A percentile compares a stretch with the other conserved stretches of the same genome.
Evolutionary conservation across 2,888 invertebrate species (phyloP).

Genomic region (Dorcus hopei): DNA sequence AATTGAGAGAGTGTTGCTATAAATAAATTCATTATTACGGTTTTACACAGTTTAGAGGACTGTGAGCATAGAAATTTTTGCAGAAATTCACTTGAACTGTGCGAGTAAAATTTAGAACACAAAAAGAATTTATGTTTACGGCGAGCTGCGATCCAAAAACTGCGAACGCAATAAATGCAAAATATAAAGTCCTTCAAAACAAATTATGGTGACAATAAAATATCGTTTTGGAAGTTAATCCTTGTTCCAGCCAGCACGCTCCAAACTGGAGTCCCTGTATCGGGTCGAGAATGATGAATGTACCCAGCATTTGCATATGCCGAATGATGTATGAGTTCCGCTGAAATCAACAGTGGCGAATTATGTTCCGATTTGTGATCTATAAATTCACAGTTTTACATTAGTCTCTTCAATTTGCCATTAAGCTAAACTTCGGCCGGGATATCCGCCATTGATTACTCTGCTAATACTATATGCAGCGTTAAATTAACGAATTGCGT

Average conservation of each 20-base stretch:
- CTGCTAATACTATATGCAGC: too few species aligned
- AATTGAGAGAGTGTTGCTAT: too few species aligned
- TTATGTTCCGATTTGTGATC: constrained; percentile 46
- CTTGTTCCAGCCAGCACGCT: constrained; percentile 23
- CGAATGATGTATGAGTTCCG: constrained; percentile 48
- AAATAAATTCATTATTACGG: too few species aligned
- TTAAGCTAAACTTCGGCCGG: constrained; percentile 25
- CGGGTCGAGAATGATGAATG: constrained; percentile 43
- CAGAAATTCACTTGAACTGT: too few species aligned
- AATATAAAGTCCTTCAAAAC: constrained; percentile 36
- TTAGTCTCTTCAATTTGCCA: constrained; percentile 43
- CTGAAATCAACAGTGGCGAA: constrained; percentile 48
- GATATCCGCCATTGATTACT: too few species aligned
- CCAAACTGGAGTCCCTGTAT: constrained; percentile 26
- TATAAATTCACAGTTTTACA: constrained; percentile 39
- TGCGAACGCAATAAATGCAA: constrained; percentile 7
- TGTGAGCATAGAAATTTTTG: too few species aligned
- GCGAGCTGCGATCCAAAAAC: not conserved
- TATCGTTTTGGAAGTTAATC: constrained; percentile 38
- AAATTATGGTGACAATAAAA: constrained; percentile 44
- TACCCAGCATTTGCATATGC: constrained; percentile 48
- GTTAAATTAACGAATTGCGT: too few species aligned
- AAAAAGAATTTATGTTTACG: too few species aligned
- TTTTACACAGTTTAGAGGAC: too few species aligned
- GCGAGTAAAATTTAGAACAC: too few species aligned